Evolutionary conservation across 2,797 vertebrate genomes (phyloP).

Genomic region (Leptatherina wallacei): DNA sequence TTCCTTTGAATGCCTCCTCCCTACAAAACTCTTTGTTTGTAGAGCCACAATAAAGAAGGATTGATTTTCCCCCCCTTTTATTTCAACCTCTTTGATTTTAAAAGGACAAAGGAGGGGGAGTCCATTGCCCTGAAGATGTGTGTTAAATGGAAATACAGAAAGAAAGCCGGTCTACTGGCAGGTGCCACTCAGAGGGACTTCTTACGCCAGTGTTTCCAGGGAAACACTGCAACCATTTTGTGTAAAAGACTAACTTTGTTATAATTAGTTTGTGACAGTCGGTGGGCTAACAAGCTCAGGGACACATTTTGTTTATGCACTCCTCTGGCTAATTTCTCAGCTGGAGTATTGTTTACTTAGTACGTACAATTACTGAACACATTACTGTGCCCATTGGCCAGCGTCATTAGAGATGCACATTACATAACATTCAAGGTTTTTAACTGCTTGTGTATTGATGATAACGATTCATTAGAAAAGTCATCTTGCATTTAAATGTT

Average conservation of each 20-base stretch:
- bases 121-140: slow-evolving; percentile 32
- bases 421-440: slow-evolving; percentile 36
- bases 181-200: slow-evolving; percentile 57
- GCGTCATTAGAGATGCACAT: slow-evolving; percentile 52
- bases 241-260: slow-evolving; percentile 51
- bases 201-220: slow-evolving; percentile 47
- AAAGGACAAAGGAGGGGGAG: slow-evolving; percentile 72
- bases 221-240: slow-evolving; percentile 40
- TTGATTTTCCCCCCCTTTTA: slow-evolving; percentile 59
- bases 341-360: slow-evolving; percentile 67
- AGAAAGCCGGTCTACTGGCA: slow-evolving; percentile 37
- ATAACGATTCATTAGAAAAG: slow-evolving; percentile 24
- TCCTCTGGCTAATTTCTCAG: slow-evolving; percentile 72
- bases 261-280: slow-evolving; percentile 66
- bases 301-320: slow-evolving; percentile 68
- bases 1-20: slow-evolving; percentile 23
- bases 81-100: slow-evolving; percentile 44
- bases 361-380: slow-evolving; percentile 66
- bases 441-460: slow-evolving; percentile 8
- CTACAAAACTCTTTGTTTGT: slow-evolving; percentile 56
- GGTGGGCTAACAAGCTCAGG: slow-evolving; percentile 65
- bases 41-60: slow-evolving; percentile 68
- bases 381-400: slow-evolving; percentile 58
- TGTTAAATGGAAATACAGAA: slow-evolving; percentile 41
- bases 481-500: slow-evolving; percentile 8